phyloP scores from a whole-genome alignment of 2,113 vertebrate genomes.

The Suricata suricatta region DNA sequence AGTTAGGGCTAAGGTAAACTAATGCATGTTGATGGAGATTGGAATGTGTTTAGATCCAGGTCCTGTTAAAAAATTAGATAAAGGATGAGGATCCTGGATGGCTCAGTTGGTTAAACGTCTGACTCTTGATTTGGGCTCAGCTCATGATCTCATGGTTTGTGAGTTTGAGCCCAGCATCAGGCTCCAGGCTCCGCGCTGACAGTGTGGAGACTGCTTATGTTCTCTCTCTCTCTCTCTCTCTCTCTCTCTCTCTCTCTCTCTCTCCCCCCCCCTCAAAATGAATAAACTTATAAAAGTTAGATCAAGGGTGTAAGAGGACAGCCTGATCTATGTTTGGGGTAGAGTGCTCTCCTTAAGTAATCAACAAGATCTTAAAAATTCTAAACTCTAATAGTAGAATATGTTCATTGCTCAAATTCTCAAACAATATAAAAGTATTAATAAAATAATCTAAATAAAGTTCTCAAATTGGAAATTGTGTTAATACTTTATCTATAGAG shows the following conservation, averaged over 20 bases:
- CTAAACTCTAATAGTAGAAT: not conserved
- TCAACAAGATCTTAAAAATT: not conserved
- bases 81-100: not conserved
- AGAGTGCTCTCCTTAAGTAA: not conserved
- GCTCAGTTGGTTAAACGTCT: too few species aligned
- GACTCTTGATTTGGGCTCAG: too few species aligned
- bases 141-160: too few species aligned
- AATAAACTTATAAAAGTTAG: not conserved
- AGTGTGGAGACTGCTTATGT: too few species aligned
- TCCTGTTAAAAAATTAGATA: not conserved
- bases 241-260: too few species aligned
- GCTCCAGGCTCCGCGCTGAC: too few species aligned
- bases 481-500: not conserved
- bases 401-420: not conserved
- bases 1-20: not conserved
- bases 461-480: not conserved
- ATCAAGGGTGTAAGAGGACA: not conserved
- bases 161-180: too few species aligned
- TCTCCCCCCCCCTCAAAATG: too few species aligned
- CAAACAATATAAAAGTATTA: not conserved
- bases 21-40: not conserved
- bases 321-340: not conserved
- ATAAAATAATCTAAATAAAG: not conserved
- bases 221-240: too few species aligned
- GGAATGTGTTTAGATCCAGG: not conserved